Percentiles rank a stretch among this genome's conserved stretches.
phyloP scores from a whole-genome alignment of 2,888 invertebrate species.

The Drosophila cyrtoloma region DNA sequence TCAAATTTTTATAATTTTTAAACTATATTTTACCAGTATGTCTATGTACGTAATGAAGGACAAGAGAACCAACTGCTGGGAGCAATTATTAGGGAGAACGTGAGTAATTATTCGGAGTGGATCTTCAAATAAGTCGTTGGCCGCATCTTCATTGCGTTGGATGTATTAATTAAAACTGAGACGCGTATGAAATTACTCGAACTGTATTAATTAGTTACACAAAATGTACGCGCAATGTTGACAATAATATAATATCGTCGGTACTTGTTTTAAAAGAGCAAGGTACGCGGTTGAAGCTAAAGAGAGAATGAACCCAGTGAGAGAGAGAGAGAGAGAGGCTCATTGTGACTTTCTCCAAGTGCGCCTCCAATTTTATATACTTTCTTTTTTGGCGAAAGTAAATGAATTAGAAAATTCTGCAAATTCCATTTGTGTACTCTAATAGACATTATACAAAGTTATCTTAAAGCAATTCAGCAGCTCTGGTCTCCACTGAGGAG shows the following conservation, averaged over 20 bases:
- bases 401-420: not conserved
- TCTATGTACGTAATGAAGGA: too few species aligned
- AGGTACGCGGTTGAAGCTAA: not conserved
- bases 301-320: not conserved
- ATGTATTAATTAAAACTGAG: not conserved
- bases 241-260: not conserved
- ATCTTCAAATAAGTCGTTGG: not conserved
- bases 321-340: not conserved
- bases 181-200: not conserved
- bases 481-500: not conserved
- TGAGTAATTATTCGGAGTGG: not conserved
- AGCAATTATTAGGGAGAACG: too few species aligned
- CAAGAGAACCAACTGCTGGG: too few species aligned
- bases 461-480: not conserved
- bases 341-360: not conserved
- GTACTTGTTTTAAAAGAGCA: too few species aligned
- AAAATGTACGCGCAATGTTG: not conserved
- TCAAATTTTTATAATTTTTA: too few species aligned
- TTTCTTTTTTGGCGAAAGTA: not conserved
- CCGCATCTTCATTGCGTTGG: not conserved
- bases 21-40: too few species aligned
- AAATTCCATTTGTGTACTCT: not conserved
- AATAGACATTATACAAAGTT: not conserved
- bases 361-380: not conserved
- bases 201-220: not conserved